phyloP scores from a whole-genome alignment of 2,888 invertebrate species.

The Tolmerus cingulatus region DNA sequence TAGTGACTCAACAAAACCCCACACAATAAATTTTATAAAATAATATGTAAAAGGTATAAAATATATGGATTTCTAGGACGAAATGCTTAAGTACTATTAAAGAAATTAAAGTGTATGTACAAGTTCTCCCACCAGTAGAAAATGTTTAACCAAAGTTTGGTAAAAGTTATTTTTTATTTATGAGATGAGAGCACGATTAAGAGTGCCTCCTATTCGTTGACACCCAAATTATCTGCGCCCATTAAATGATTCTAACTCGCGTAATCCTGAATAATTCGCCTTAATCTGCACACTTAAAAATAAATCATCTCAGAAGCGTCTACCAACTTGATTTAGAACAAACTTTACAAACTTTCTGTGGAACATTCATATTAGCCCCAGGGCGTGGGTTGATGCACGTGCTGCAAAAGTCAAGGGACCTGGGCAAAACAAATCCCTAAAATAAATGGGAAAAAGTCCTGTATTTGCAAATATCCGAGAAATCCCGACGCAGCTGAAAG shows the following conservation, averaged over 20 bases:
- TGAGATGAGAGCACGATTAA: background rate
- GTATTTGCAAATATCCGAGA: conserved; percentile 4
- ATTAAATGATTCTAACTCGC: background rate
- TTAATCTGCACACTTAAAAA: background rate
- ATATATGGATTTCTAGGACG: too few species aligned
- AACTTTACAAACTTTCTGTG: conserved; percentile 1
- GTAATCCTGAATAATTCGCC: background rate
- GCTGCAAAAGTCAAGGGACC: background rate
- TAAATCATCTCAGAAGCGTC: background rate
- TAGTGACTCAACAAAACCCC: too few species aligned
- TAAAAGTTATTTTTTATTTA: background rate
- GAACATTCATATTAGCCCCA: background rate
- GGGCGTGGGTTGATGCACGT: background rate
- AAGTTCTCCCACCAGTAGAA: background rate
- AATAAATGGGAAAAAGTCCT: background rate
- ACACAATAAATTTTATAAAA: too few species aligned
- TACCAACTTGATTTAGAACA: background rate
- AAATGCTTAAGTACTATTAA: background rate
- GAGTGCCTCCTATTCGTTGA: background rate
- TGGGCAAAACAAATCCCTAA: background rate
- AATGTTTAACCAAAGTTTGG: background rate
- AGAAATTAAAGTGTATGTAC: background rate
- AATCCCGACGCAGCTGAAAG: background rate
- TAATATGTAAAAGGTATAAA: too few species aligned
- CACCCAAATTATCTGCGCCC: background rate